Evolutionary conservation across 2,888 invertebrate genomes (phyloP).

Genomic region (Nycteola revayana): DNA sequence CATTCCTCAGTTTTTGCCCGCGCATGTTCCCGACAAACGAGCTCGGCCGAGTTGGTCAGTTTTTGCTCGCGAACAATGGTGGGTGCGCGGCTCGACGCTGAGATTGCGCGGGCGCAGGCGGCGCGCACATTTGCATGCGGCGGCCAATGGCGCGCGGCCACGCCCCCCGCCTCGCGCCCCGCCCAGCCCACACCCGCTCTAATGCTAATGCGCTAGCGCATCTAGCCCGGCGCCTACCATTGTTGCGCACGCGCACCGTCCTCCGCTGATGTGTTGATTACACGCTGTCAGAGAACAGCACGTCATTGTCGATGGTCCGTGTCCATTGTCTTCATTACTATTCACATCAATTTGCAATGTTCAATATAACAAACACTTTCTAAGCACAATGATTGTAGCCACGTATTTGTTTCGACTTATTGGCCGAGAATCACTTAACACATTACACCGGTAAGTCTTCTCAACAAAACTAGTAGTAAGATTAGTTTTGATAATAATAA

Average conservation of each 20-base stretch:
- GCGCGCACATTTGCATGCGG: conserved; percentile 69
- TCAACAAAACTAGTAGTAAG: too few species aligned
- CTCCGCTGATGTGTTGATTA: background rate
- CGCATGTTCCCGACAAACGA: conserved; percentile 61
- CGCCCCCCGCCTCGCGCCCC: conserved; percentile 39
- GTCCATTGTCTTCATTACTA: too few species aligned
- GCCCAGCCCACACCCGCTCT: conserved; percentile 24
- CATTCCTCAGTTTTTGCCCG: conserved; percentile 67
- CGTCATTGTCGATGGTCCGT: too few species aligned
- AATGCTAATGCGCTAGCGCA: conserved; percentile 28
- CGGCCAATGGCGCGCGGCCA: conserved; percentile 53
- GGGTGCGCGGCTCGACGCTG: conserved; percentile 36
- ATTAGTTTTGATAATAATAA: too few species aligned
- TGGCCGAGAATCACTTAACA: too few species aligned
- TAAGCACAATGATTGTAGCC: too few species aligned
- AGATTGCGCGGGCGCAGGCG: conserved; percentile 64
- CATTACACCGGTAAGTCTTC: too few species aligned
- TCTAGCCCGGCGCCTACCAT: conserved; percentile 7
- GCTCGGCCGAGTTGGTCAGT: conserved; percentile 43
- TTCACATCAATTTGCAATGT: too few species aligned
- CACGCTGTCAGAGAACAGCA: background rate
- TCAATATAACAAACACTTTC: too few species aligned
- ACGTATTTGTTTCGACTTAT: too few species aligned
- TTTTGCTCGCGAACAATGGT: conserved; percentile 63
- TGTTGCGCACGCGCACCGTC: conserved; percentile 1